Base-by-base conservation (phyloP, 2,888 invertebrate species). In the Hermodice carunculata region DNA sequence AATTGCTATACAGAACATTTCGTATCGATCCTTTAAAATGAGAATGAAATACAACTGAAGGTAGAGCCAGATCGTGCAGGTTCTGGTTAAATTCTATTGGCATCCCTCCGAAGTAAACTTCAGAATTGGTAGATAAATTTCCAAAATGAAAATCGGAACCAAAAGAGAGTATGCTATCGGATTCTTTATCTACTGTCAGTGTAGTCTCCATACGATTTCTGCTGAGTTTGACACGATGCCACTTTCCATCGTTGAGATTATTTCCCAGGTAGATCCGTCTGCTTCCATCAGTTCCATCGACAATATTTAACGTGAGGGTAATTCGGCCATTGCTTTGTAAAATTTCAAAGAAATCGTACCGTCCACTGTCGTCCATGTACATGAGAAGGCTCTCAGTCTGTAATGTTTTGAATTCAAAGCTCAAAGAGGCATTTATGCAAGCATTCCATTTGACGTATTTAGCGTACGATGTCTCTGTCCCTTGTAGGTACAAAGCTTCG, bases 331-430 rank as follows among this genome's bases (percentile, higher is more conserved):
- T 60, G 24, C 67, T 64, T 62, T 78, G 75, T 28, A 24, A 29
- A 19, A 37, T 96, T 87, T 97, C 96, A 86, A 97, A 95, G 88
- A 97, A 98, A 87, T 93, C 93, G 83, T 91, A 96, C 0, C 93
- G 93, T 74, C 93, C 91, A 1, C 94, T 94, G 85, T 98, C 97
- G 85, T 98, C 98, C 60, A 96, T 91, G 85, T 95, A 98, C 2
- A 98, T 86, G 0, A 98, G 88, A 70, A 98, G 87, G 24, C 96
- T 96, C 24, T 62, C 64, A 19, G 26, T 5, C 32, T 63, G 60
- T 3, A 37, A 61, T 3, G 82, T 80, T 61, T 75, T 77, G 71
- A 85, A 84, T 58, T 84, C 83, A 65, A 85, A 83, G 60, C 76
- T 77, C 24, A 85, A 59, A 4, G 80, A 76, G 8, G 81, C 78